A percentile compares a stretch with the other conserved stretches of the same genome.
Conservation (phyloP, 92 coral and sea anemone species). For the Meandrina meandrites region DNA sequence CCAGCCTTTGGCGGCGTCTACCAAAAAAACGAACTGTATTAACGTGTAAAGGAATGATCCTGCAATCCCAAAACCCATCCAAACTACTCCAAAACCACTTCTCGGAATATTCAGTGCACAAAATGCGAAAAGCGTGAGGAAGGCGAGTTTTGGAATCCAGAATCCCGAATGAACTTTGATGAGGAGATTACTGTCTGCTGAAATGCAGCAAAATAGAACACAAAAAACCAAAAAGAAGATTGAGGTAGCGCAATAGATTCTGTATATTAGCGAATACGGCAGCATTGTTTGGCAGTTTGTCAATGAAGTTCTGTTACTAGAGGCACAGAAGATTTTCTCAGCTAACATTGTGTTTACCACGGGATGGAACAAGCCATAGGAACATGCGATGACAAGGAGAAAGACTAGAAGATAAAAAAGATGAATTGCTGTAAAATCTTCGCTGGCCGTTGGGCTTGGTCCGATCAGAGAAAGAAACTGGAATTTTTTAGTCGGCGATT, state of each 20-base stretch:
- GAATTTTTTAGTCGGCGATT: constrained; percentile 41
- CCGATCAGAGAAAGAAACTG: constrained; percentile 38
- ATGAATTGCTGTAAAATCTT: constrained; percentile 57
- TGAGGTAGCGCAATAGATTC: constrained; percentile 58
- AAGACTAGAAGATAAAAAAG: constrained; percentile 44
- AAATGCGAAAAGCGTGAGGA: constrained; percentile 45
- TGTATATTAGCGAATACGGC: constrained; percentile 51
- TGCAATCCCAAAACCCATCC: constrained; percentile 66
- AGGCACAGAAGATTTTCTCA: constrained; percentile 26
- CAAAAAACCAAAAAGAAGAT: constrained; percentile 59
- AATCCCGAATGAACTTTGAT: constrained; percentile 76
- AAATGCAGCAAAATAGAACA: constrained; percentile 27
- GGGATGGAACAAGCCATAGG: constrained; percentile 49
- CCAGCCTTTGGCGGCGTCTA: constrained; percentile 71
- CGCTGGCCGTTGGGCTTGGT: constrained; percentile 56
- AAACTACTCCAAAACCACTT: constrained; percentile 61
- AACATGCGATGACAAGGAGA: background rate
- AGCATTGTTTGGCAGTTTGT: constrained; percentile 24
- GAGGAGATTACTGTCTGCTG: constrained; percentile 37
- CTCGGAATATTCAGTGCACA: constrained; percentile 59
- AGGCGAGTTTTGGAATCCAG: constrained; percentile 77
- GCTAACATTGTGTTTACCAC: constrained; percentile 21
- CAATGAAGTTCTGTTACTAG: background rate
- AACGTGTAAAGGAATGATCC: constrained; percentile 72
- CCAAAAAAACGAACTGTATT: constrained; percentile 69